Evolutionary conservation across 2,113 vertebrate species (phyloP), one percentile per base, ranked within the genome.

Genomic region (Aspiorhynchus laticeps): DNA sequence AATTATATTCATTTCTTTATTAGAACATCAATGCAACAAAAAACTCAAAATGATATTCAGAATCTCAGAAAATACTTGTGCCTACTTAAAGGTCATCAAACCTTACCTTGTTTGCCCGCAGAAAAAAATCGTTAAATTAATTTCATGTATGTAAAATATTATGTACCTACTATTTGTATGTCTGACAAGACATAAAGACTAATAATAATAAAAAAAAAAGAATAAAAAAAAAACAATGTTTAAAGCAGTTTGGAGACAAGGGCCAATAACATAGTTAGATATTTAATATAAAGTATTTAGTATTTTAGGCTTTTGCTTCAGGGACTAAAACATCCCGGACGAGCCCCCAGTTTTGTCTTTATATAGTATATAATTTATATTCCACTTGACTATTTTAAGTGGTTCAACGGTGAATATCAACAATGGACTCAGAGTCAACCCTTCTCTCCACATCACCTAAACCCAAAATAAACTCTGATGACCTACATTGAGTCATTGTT

Each of bases 401-500:
- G 9, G 73, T 76, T 77, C 33, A 80, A 41, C 15, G 2, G 21
- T 41, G 53, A 63, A 38, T 14, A n/a, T 61, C 12, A 61, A 61
- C 53, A 80, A 78, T 56, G 4, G 17, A 48, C 4, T 53, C 19
- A 71, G 28, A 33, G 7, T 51, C 26, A 78, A 19, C 26, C 48
- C 3, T 78, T 63, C 26, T 19, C 79, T 15, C 2, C 80, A 43
- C 26, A 21, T 28, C 10, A n/a, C 28, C 21, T 61, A 15, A 80
- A 38, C 11, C 53, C 21, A n/a, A 26, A 61, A 80, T 59, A 80
- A 61, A 80, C 19, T 56, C 8, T n/a, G 36, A 59, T 38, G 77
- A 56, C 51, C 33, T 80, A 59, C 77, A 80, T 9, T 61, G 59
- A 43, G 38, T 65, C 56, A 82, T 65, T 46, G 14, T 43, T 79